Evolutionary conservation across 2,797 vertebrate genomes (phyloP).

Genomic region (Pangasius mekongensis): DNA sequence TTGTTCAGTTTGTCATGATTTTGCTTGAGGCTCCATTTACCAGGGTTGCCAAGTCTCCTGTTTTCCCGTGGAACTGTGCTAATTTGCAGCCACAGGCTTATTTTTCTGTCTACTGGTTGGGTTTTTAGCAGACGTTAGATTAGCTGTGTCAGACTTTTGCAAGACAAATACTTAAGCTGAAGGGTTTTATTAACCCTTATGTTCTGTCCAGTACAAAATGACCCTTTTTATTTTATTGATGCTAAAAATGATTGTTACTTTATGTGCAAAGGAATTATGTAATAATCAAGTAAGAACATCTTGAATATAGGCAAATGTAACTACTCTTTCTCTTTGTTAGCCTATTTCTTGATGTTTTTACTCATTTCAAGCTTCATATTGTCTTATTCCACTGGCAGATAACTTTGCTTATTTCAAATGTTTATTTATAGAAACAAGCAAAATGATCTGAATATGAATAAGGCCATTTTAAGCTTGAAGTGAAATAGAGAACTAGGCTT

Average conservation of each 20-base stretch:
- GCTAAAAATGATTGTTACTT: background rate
- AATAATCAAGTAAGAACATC: background rate
- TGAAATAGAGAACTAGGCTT: background rate
- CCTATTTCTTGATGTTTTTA: background rate
- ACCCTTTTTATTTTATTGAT: background rate
- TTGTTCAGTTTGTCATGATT: background rate
- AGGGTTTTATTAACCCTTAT: background rate
- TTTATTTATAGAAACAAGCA: background rate
- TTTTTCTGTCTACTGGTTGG: background rate
- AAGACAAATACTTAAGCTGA: background rate
- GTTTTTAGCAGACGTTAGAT: background rate
- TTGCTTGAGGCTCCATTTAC: background rate
- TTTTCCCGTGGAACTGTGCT: background rate
- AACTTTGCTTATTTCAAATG: background rate
- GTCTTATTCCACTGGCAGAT: background rate
- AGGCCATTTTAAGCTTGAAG: background rate
- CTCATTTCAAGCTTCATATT: background rate
- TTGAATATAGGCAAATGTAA: background rate
- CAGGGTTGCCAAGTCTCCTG: background rate
- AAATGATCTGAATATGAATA: background rate
- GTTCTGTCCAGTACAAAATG: background rate
- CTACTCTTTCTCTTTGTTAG: background rate
- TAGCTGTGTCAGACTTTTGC: background rate
- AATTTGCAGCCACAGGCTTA: background rate
- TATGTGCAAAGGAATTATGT: background rate